Evolutionary conservation across 2,888 invertebrate genomes (phyloP).

Genomic region (Orthosia incerta): DNA sequence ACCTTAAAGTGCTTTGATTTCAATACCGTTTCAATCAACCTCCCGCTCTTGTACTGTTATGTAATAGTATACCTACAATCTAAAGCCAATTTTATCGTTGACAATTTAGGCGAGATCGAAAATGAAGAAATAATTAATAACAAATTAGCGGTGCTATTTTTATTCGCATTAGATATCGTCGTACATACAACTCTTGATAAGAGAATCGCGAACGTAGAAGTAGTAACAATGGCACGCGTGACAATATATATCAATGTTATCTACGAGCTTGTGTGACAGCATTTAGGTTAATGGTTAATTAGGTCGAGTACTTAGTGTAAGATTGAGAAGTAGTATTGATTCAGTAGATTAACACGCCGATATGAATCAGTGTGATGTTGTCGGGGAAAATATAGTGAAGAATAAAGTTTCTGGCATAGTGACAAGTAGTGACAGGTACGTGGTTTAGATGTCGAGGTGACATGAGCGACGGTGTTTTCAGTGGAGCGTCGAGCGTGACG

Average conservation of each 20-base stretch:
- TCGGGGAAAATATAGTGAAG: constrained; percentile 56
- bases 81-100: constrained; percentile 16
- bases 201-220: constrained; percentile 73
- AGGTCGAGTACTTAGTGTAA: constrained; percentile 79
- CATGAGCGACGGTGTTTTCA: constrained; percentile 69
- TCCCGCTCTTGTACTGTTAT: constrained; percentile 11
- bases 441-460: constrained; percentile 70
- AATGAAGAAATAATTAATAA: constrained; percentile 24
- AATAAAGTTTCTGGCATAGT: constrained; percentile 64
- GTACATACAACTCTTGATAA: constrained; percentile 69
- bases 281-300: constrained; percentile 86
- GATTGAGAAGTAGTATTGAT: constrained; percentile 77
- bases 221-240: constrained; percentile 77
- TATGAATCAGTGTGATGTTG: constrained; percentile 54
- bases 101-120: constrained; percentile 11
- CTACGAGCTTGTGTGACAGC: constrained; percentile 74
- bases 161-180: constrained; percentile 58
- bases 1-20: constrained; percentile 33
- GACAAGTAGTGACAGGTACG: constrained; percentile 68
- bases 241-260: constrained; percentile 80
- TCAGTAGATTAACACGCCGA: constrained; percentile 55
- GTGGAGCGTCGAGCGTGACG: constrained; percentile 72
- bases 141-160: constrained; percentile 44
- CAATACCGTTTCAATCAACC: constrained; percentile 3
- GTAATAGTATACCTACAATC: constrained; percentile 23